A percentile compares a stretch with the other conserved stretches of the same genome.
Conservation (phyloP, 2,797 vertebrate species). For the Brotula barbata region DNA sequence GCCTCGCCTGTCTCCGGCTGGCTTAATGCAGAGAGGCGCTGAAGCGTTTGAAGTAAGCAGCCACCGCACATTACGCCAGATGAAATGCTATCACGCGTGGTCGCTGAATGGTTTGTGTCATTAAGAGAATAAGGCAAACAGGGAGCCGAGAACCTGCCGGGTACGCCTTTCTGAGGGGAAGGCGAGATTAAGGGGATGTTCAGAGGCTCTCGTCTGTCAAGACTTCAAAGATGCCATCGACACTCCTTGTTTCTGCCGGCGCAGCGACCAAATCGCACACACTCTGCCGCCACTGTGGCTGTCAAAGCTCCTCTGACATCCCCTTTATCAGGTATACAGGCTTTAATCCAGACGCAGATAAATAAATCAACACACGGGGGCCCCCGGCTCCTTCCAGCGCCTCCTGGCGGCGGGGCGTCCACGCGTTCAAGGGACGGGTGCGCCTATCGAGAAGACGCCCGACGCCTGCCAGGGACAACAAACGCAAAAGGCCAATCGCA, state of each 20-base stretch:
- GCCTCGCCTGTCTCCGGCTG: slow-evolving; percentile 51
- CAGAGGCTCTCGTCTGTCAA: slow-evolving; percentile 82
- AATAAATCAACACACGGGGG: slow-evolving; percentile 79
- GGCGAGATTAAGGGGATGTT: slow-evolving; percentile 84
- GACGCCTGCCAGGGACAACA: slow-evolving; percentile 54
- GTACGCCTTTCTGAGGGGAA: slow-evolving; percentile 70
- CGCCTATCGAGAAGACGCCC: slow-evolving; percentile 59
- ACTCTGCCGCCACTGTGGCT: slow-evolving; percentile 79
- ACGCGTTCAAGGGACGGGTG: slow-evolving; percentile 36
- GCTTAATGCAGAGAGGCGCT: slow-evolving; percentile 52
- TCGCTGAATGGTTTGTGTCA: slow-evolving; percentile 83
- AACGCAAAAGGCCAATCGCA: slow-evolving; percentile 57
- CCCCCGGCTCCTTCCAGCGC: slow-evolving; percentile 68
- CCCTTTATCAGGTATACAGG: slow-evolving; percentile 81
- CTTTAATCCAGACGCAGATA: slow-evolving; percentile 80
- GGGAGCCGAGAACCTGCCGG: slow-evolving; percentile 69
- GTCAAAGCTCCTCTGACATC: slow-evolving; percentile 81
- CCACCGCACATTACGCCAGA: slow-evolving; percentile 78
- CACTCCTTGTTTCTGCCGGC: slow-evolving; percentile 78
- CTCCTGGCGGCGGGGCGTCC: slow-evolving; percentile 73
- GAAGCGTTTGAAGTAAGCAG: slow-evolving; percentile 76
- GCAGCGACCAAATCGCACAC: slow-evolving; percentile 81
- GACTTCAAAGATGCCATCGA: slow-evolving; percentile 82
- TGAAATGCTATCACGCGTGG: slow-evolving; percentile 81
- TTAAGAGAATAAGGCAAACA: slow-evolving; percentile 82